Evolutionary conservation across 2,888 invertebrate genomes (phyloP), one percentile per base, ranked within the genome.

Genomic region (Lottia scabra): DNA sequence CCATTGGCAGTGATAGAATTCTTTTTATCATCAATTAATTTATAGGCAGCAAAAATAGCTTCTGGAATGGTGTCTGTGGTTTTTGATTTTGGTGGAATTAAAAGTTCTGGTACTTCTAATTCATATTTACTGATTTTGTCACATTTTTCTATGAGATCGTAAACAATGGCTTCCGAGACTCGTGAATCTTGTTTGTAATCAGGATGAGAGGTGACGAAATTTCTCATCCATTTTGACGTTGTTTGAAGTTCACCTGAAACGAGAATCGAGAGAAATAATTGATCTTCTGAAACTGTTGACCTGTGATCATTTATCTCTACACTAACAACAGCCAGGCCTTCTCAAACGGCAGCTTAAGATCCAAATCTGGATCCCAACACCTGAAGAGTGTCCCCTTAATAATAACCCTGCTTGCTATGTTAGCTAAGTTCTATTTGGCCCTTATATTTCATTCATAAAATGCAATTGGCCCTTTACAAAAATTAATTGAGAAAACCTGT

Each of bases 151-250:
- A 87, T 66, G 30, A 89, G 81, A 77, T 89, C 88, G 71, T 86
- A 89, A 72, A 85, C 84, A 26, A 88, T 85, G 26, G 72, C 70
- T 19, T 98, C 96, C 0, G 93, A 92, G 15, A 99, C 95, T 63
- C 94, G 92, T 0, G 99, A 97, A 90, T 99, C 98, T 87, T 95
- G 92, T 85, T 95, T 94, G 91, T 99, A 99, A 64, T 94, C 93
- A 0, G 96, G 93, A 91, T 99, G 99, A 19, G 92, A 91, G 62
- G 93, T 92, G 70, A 99, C 95, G 91, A 96, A 97, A 76, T 95
- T 93, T 66, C 99, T 92, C 87, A 98, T 95, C 97, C 98, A 99
- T 45, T 94, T 92, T 63, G 99, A 99, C 82, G 97, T 96, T 69
- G 99, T 99, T 87, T 93, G 92, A 70, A 98, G 93, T 88, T 96